Base-by-base conservation (phyloP, 2,888 invertebrate genomes). In the Pterostichus niger region DNA sequence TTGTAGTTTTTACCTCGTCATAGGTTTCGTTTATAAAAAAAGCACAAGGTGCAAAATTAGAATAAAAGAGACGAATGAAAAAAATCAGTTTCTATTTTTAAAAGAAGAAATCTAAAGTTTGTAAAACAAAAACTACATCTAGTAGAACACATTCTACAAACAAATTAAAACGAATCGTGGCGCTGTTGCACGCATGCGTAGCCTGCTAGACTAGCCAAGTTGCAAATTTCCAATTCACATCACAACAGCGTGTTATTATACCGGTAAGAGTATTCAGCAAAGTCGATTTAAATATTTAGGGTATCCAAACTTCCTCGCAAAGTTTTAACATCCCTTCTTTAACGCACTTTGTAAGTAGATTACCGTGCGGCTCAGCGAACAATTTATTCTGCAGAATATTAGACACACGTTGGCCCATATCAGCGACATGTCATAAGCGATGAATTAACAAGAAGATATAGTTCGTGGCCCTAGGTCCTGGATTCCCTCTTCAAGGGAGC, bases 281-380 rank as follows among this genome's bases (percentile, higher is more conserved):
- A 80, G 80, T 68, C 80, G 68, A 80, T 80, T 80, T 80, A 80
- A 80, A 80, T 80, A 80, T 80, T 80, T 80, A 80, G 80, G 80
- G 44, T 80, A 80, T 80, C 80, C 80, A 52, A 80, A 80, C 68
- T 46, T 80, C 31, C 13, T 52, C 31, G 71, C 52, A 71, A 80
- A 78, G 61, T 71, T 80, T 80, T 68, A 68, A 80, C 80, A 80
- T 54, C 76, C 35, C 76, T 80, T 80, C 68, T 80, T 79, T 54
- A 61, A 78, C 78, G 78, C 78, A 78, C 46, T 78, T 78, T 59
- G 68, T 71, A 80, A 68, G 80, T 80, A 80, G 68, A 80, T 80
- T 80, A 80, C 33, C 35, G 49, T 68, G 44, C 56, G 80, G 80
- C 68, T 52, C 59, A 78, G 61, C 44, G 64, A 59, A 78, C 78